These are phyloP conservation scores for Galeopsomyia nigrocyanea DNA, from an alignment of 2,888 invertebrate species.

Conservation along the genomic window DNA sequence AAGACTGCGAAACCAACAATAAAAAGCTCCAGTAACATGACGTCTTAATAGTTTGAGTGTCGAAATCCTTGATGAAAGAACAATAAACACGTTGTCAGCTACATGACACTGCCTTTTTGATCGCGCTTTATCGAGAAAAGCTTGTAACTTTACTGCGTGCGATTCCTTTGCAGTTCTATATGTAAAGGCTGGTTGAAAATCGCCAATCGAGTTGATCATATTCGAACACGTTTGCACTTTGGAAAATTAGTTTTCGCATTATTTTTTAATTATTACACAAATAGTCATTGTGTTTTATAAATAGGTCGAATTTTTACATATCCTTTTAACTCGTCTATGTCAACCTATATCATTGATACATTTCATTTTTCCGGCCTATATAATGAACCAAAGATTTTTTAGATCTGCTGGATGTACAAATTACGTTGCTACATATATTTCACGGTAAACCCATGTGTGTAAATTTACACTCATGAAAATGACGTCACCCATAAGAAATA, in stretches of 20 bases:
- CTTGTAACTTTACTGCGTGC: conserved; percentile 38
- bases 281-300: no score
- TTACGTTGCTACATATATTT: no score
- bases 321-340: no score
- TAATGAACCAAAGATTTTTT: no score
- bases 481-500: no score
- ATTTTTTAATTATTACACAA: no score
- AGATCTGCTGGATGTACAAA: no score
- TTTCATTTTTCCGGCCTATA: no score
- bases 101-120: conserved; percentile 47
- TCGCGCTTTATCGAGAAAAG: conserved; percentile 43
- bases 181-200: conserved; percentile 19
- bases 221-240: not conserved
- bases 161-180: conserved; percentile 40
- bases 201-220: conserved; percentile 17
- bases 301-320: not conserved
- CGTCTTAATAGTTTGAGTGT: conserved; percentile 38
- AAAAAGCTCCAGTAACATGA: conserved; percentile 28
- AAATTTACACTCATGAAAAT: no score
- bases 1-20: conserved; percentile 50
- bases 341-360: no score
- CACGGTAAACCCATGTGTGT: no score
- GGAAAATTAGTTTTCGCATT: not conserved
- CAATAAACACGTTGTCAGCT: conserved; percentile 38
- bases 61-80: conserved; percentile 39